Base-by-base conservation (phyloP, 2,888 invertebrate genomes). In the Netelia melanura region DNA sequence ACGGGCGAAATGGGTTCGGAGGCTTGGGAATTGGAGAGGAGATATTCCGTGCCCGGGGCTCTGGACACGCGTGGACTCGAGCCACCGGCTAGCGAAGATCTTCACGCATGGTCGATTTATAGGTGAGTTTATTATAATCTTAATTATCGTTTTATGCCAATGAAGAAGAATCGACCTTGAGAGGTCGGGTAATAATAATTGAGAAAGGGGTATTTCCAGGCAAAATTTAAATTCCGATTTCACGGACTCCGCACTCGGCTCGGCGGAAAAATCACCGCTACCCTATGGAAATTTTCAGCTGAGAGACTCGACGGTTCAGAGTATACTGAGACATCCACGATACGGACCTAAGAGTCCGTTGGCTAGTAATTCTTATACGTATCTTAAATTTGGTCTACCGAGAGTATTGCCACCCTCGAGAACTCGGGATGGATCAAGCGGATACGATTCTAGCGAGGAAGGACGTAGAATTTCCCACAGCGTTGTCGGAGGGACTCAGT, bases 91-190 rank as follows among this genome's bases (percentile, higher is more conserved):
- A 97, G 97, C 74, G 98, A 98, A 93, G 98, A 98, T 93, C 95
- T 98, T 85, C 98, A 98, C 94, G 98, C 98, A 84, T 98, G 98
- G 98, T 98, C 98, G 88, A 98, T 98, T 93, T 98, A 98, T 95
- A 97, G 97, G 97, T 97, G 94, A 90, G 67, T 62, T 30, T 70
- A 90, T 86, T 25, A 81, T 52, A 71, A 85, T 65, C 65, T 9
- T 8, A 64, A 56, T 52, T 38, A 2, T 38, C 38, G 8, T 38
- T 38, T 38, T 38, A 5, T 38, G 38, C 8, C 0, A 38, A n/a
- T 21, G 10, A 23, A 23, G 21, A 11, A 58, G 23, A 23, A 58
- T 23, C 2, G 2, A 8, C 0, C 0, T 58, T 25, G 58, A 10
- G 56, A 56, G n/a, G 9, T 25, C 23, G 61, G 10, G 2, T 23